Evolutionary conservation across 2,797 vertebrate species (phyloP).

Genomic region (Onychomys torridus): DNA sequence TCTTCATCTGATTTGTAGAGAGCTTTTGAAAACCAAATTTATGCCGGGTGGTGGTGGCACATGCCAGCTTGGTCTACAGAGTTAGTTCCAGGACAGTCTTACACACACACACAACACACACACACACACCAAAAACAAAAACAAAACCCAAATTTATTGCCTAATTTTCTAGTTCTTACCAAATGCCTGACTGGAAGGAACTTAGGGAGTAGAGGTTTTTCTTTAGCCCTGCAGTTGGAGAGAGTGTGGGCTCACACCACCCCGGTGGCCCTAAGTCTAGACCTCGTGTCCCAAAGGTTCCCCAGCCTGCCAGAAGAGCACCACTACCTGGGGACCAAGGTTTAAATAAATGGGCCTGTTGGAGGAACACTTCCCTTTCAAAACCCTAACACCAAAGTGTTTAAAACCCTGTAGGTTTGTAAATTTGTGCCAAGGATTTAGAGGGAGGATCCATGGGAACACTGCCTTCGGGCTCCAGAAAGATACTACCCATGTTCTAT

Average conservation of each 20-base stretch:
- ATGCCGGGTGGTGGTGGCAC: neutral
- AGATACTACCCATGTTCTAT: constrained; percentile 72
- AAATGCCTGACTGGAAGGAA: neutral
- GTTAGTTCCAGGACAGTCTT: neutral
- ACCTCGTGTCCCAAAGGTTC: neutral
- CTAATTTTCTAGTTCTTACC: neutral
- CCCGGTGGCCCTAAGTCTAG: neutral
- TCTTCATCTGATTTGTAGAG: constrained; percentile 68
- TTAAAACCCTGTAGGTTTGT: constrained; percentile 77
- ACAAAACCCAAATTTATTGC: neutral
- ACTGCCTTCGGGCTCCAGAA: constrained; percentile 69
- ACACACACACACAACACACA: neutral
- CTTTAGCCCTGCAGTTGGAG: neutral
- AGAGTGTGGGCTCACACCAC: neutral
- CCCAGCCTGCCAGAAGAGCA: neutral
- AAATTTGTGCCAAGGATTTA: neutral
- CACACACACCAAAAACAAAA: neutral
- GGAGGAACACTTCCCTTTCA: neutral
- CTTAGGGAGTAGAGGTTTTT: neutral
- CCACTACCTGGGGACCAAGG: neutral
- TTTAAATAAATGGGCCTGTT: neutral
- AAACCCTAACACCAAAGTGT: constrained; percentile 50
- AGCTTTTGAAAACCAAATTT: constrained; percentile 73
- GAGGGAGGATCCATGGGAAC: constrained; percentile 52
- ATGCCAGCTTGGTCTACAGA: neutral